Evolutionary conservation across 2,113 vertebrate genomes (phyloP).

Genomic region (Rhinopomastus cyanomelas): DNA sequence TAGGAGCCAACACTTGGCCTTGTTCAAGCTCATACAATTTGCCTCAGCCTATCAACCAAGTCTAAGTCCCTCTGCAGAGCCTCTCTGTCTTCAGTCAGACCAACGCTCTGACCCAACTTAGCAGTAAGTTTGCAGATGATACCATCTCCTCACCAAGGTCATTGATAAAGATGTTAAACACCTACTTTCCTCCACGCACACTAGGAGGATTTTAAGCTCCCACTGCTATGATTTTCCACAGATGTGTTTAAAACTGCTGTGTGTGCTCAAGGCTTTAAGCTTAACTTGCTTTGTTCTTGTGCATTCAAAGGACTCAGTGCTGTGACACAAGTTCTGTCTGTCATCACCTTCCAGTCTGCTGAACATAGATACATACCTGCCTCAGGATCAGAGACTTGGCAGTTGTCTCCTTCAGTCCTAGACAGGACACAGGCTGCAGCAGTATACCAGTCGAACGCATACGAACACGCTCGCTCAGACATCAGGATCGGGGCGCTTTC

Average conservation of each 20-base stretch:
- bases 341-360: not conserved
- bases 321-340: not conserved
- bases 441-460: slow-evolving; percentile 90
- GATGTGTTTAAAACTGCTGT: not conserved
- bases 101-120: too few relatives aligned
- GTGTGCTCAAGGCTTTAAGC: not conserved
- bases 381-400: slow-evolving; percentile 86
- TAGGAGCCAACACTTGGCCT: too few relatives aligned
- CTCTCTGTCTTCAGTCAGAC: too few relatives aligned
- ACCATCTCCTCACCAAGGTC: too few relatives aligned
- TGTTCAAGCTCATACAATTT: too few relatives aligned
- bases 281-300: not conserved
- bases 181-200: not conserved
- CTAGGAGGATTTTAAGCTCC: not conserved
- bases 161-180: not conserved
- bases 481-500: slow-evolving; percentile 86
- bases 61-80: too few relatives aligned
- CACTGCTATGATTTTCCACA: not conserved
- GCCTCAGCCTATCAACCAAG: too few relatives aligned
- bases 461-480: slow-evolving; percentile 75
- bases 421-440: slow-evolving; percentile 90
- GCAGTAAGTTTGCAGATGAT: too few relatives aligned
- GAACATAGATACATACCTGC: slow-evolving; percentile 79
- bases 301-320: not conserved
- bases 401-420: slow-evolving; percentile 83